Evolutionary conservation across 2,888 invertebrate species (phyloP).

Genomic region (Anorthoa munda): DNA sequence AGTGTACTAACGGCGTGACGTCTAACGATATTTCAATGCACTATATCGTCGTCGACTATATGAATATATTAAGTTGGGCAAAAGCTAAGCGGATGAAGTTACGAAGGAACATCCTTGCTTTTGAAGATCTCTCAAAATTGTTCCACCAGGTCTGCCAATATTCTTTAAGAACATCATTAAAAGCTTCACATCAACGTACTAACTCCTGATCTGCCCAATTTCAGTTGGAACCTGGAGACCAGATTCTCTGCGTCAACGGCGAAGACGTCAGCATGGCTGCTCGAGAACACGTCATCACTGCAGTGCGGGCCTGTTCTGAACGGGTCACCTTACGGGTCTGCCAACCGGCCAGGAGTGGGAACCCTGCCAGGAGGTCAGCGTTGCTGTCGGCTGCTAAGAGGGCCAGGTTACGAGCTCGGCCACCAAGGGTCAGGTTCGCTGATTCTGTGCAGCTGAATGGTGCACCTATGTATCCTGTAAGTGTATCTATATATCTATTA

Average conservation of each 20-base stretch:
- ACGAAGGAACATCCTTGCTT: too few relatives aligned
- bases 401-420: slow-evolving; percentile 95
- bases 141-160: too few relatives aligned
- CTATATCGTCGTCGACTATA: too few relatives aligned
- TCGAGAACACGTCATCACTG: slow-evolving; percentile 96
- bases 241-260: slow-evolving; percentile 97
- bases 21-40: too few relatives aligned
- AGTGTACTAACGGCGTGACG: too few relatives aligned
- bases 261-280: slow-evolving; percentile 97
- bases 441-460: slow-evolving; percentile 97
- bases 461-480: slow-evolving; percentile 95
- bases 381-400: slow-evolving; percentile 96
- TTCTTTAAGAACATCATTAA: too few relatives aligned
- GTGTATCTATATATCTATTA: slow-evolving; percentile 63
- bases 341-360: slow-evolving; percentile 93
- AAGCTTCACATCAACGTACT: too few relatives aligned
- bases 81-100: too few relatives aligned
- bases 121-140: too few relatives aligned
- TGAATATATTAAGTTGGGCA: too few relatives aligned
- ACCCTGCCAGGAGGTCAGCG: slow-evolving; percentile 94
- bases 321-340: slow-evolving; percentile 95
- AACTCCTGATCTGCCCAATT: slow-evolving; percentile 55
- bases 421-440: slow-evolving; percentile 96
- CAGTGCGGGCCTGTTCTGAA: slow-evolving; percentile 95
- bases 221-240: slow-evolving; percentile 96